Evolutionary conservation across 2,113 vertebrate genomes (phyloP), one percentile per base, ranked within the genome.

Genomic region (Siniperca chuatsi): DNA sequence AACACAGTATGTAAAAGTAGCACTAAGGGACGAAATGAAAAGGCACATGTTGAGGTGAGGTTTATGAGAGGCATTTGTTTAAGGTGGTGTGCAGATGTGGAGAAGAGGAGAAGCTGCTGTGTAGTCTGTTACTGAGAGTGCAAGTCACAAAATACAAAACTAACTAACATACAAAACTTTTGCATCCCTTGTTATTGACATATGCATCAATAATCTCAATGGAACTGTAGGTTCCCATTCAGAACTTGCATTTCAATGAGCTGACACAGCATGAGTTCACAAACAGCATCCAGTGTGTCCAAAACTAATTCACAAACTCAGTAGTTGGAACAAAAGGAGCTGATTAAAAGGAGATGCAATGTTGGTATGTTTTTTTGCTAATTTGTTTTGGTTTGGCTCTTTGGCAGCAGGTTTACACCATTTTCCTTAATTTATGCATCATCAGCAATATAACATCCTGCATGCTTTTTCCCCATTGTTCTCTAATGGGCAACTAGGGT

Each of bases 241-340:
- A 60, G 33, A 35, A 11, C 69, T 35, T 82, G 29, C 66, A 50
- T 87, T 67, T 77, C 46, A 69, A 66, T 68, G 66, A 79, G 55
- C 20, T 79, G 18, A 21, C 62, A 9, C 73, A 64, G 69, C 54
- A 65, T 13, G 25, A 68, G 11, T 52, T 50, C 73, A 48, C 68
- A 80, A 67, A 21, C 71, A 78, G 40, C 40, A 54, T 54, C 29
- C 29, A 42, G 11, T 25, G 16, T 29, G 48, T 84, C 71, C 55
- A 54, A 61, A 84, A 67, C 37, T 60, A 57, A 33, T 69, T 69
- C 50, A 37, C 46, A 29, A 29, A 57, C 23, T 57, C 50, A n/a
- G 55, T 35, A 58, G 15, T 35, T 57, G 5, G 60, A 87, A 81
- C 77, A 64, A 81, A 86, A 91, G 78, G 42, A 85, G 67, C 42